Evolutionary conservation across 2,113 vertebrate species (phyloP).

Genomic region (Tautogolabrus adspersus): DNA sequence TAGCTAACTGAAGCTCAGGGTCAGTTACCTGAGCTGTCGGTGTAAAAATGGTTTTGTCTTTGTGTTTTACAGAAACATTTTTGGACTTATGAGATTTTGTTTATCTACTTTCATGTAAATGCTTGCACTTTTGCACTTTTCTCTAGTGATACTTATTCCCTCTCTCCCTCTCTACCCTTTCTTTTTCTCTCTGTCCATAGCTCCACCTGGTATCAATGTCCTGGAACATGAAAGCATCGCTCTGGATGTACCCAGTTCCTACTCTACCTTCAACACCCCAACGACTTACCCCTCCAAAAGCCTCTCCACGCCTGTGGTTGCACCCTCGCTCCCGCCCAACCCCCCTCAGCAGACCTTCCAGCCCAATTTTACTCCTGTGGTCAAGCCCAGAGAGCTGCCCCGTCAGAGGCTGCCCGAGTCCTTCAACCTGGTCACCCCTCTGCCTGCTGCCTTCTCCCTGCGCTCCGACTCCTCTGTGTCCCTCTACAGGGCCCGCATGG

Average conservation of each 20-base stretch:
- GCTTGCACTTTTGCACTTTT: not conserved
- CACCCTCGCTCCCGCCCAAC: not conserved
- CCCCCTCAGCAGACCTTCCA: constrained; percentile 3
- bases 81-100: too few relatives aligned
- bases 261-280: constrained; percentile 75
- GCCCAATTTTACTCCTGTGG: constrained; percentile 46
- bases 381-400: constrained; percentile 77
- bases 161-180: not conserved
- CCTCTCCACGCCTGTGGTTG: constrained; percentile 3
- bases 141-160: not conserved
- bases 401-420: constrained; percentile 83
- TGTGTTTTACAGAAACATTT: too few relatives aligned
- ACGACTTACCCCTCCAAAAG: constrained; percentile 37
- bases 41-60: too few relatives aligned
- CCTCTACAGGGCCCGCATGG: constrained; percentile 83
- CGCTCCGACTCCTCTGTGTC: constrained; percentile 72
- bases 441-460: constrained; percentile 75
- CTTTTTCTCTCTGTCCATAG: constrained; percentile 46
- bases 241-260: constrained; percentile 71
- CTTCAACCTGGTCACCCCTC: constrained; percentile 80
- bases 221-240: constrained; percentile 84
- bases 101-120: not conserved
- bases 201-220: constrained; percentile 81
- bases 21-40: not conserved
- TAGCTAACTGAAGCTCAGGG: not conserved